Conservation (phyloP, 2,797 vertebrate species). For the Ctenopoma kingsleyae region DNA sequence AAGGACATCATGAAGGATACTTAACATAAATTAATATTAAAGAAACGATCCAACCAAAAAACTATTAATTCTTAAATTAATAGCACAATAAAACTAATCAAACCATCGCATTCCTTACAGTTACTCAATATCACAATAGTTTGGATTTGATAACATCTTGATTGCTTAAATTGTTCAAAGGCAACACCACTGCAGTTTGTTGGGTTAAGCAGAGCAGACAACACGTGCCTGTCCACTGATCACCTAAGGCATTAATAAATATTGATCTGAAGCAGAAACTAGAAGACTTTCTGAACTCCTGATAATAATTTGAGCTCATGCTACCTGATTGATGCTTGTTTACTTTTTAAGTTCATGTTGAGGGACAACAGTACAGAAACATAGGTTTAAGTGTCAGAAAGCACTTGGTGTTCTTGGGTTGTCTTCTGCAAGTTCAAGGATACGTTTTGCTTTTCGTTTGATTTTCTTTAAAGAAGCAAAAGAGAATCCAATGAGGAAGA, state of each 20-base stretch:
- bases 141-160: neutral
- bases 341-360: neutral
- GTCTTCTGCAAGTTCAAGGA: constrained; percentile 21
- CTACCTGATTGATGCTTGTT: constrained; percentile 26
- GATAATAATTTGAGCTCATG: neutral
- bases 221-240: neutral
- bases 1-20: neutral
- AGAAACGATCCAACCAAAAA: neutral
- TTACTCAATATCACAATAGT: neutral
- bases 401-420: neutral
- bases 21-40: constrained; percentile 1
- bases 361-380: neutral
- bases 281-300: neutral
- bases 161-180: constrained; percentile 15
- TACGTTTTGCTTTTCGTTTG: too few species aligned
- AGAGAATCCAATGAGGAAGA: too few species aligned
- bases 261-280: neutral
- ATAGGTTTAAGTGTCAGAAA: neutral
- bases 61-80: neutral
- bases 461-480: too few species aligned
- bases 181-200: constrained; percentile 31
- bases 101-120: neutral
- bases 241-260: constrained; percentile 32
- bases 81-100: neutral
- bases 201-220: constrained; percentile 15